phyloP scores from a whole-genome alignment of 23 tunicate species.

The Ciona savignyi region DNA sequence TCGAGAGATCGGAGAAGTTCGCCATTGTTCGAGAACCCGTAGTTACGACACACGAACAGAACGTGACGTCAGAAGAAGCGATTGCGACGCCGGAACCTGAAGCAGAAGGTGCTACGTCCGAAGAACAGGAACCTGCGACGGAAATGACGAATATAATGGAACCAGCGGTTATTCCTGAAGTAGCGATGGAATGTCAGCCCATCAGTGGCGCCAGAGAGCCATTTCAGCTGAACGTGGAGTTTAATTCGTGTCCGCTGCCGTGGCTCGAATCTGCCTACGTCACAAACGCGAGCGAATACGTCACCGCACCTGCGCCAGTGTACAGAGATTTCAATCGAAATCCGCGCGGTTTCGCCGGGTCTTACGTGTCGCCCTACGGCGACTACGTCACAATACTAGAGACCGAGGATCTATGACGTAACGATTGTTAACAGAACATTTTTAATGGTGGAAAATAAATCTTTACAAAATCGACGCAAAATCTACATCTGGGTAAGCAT shows the following conservation, averaged over 20 bases:
- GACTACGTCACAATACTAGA: constrained; percentile 2
- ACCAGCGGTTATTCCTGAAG: constrained; percentile 7
- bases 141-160: not conserved
- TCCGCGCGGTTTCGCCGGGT: constrained; percentile 19
- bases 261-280: constrained; percentile 18
- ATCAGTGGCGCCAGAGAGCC: not conserved
- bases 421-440: too few relatives aligned
- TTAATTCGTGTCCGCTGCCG: constrained; percentile 16
- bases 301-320: constrained; percentile 10
- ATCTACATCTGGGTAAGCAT: too few relatives aligned
- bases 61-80: not conserved
- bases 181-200: not conserved
- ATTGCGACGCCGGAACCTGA: too few relatives aligned
- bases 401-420: constrained; percentile 28
- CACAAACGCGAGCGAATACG: too few relatives aligned
- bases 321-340: constrained; percentile 15
- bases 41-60: not conserved
- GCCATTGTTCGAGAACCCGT: constrained; percentile 20
- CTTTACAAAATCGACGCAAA: too few relatives aligned
- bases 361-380: constrained; percentile 30
- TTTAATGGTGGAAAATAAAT: too few relatives aligned
- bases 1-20: constrained; percentile 38
- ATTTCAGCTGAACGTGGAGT: not conserved
- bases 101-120: not conserved
- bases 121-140: not conserved